Evolutionary conservation across 2,888 invertebrate species (phyloP).

Genomic region (Lasioglossum villosulum): DNA sequence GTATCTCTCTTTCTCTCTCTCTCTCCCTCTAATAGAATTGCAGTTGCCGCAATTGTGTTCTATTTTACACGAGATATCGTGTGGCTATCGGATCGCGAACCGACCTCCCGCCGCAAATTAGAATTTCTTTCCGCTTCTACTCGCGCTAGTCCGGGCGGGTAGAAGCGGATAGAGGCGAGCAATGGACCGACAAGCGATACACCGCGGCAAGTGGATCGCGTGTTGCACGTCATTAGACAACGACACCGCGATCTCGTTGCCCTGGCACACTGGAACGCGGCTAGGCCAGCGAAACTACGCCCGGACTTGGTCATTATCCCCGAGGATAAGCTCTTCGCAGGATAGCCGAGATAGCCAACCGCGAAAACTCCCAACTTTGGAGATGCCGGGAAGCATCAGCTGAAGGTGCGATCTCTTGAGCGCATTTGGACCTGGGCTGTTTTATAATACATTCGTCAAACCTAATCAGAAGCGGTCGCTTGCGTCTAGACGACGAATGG

Average conservation of each 20-base stretch:
- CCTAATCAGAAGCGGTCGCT: too few species aligned
- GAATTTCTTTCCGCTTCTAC: slow-evolving; percentile 31
- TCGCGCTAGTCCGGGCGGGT: neutral
- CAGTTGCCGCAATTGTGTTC: neutral
- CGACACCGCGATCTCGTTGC: slow-evolving; percentile 46
- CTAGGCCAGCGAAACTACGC: neutral
- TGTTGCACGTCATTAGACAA: slow-evolving; percentile 68
- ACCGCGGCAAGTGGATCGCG: slow-evolving; percentile 55
- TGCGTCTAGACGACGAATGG: too few species aligned
- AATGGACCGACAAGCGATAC: slow-evolving; percentile 53
- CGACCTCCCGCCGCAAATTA: slow-evolving; percentile 35
- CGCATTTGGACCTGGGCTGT: too few species aligned
- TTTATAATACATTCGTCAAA: too few species aligned
- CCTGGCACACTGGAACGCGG: neutral
- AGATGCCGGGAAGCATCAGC: neutral
- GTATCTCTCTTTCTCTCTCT: too few species aligned
- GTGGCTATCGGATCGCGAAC: neutral
- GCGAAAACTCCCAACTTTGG: neutral
- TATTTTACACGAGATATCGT: neutral
- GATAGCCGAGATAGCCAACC: neutral
- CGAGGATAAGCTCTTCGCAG: neutral
- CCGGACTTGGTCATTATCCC: neutral
- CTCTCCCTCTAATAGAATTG: neutral
- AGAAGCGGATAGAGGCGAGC: slow-evolving; percentile 14
- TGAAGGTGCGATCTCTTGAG: too few species aligned